A percentile compares a stretch with the other conserved stretches of the same genome.
phyloP scores from a whole-genome alignment of 2,888 invertebrate species.

The Stegophylla sp. region DNA sequence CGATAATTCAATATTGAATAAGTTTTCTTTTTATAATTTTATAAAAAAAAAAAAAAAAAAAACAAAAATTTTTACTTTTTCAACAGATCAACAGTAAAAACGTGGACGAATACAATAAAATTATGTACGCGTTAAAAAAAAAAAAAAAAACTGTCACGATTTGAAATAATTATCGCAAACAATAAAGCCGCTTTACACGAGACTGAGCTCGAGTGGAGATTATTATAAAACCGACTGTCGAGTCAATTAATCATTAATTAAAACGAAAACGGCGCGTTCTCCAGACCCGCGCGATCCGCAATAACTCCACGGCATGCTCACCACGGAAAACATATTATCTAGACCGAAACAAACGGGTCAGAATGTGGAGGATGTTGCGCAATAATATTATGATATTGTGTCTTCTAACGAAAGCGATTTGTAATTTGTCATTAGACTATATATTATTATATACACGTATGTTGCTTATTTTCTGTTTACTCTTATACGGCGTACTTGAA shows the following conservation, averaged over 20 bases:
- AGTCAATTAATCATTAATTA: slow-evolving; percentile 41
- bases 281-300: neutral
- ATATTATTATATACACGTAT: neutral
- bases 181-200: neutral
- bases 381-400: slow-evolving; percentile 43
- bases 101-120: too few species aligned
- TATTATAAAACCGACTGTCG: neutral
- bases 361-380: slow-evolving; percentile 24
- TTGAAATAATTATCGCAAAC: neutral
- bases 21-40: too few species aligned
- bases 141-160: neutral
- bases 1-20: too few species aligned
- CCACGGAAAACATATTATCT: slow-evolving; percentile 36
- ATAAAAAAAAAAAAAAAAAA: too few species aligned
- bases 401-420: slow-evolving; percentile 43
- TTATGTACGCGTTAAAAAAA: too few species aligned
- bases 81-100: neutral
- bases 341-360: slow-evolving; percentile 59
- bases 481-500: neutral
- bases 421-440: slow-evolving; percentile 41
- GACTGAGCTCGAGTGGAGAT: neutral
- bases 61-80: too few species aligned
- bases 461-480: slow-evolving; percentile 27
- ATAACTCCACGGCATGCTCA: slow-evolving; percentile 9
- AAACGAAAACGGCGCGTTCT: slow-evolving; percentile 31